Percentiles rank a stretch among this genome's conserved stretches.
phyloP scores from a whole-genome alignment of 2,797 vertebrate genomes.

The Eupleurogrammus muticus region DNA sequence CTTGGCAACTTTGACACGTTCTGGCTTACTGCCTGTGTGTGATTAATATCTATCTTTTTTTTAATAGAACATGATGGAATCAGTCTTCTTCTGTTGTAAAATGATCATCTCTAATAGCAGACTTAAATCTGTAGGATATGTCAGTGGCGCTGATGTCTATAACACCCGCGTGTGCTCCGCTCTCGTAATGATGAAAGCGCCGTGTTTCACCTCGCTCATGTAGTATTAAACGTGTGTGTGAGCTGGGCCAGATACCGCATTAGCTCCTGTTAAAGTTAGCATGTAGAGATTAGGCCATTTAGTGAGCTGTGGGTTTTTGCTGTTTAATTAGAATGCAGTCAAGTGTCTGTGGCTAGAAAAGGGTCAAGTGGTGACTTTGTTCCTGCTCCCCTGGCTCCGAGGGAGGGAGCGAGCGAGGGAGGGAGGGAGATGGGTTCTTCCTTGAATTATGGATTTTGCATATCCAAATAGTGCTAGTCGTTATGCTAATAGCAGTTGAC shows the following conservation, averaged over 20 bases:
- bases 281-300: conserved; percentile 68
- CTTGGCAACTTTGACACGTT: conserved; percentile 30
- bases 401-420: conserved; percentile 39
- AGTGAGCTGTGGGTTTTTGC: conserved; percentile 70
- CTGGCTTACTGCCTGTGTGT: conserved; percentile 9
- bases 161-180: conserved; percentile 2
- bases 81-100: conserved; percentile 37
- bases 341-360: conserved; percentile 68
- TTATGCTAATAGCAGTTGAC: conserved; percentile 79
- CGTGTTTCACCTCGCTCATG: conserved; percentile 45
- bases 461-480: conserved; percentile 75
- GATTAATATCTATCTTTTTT: conserved; percentile 39
- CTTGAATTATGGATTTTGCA: conserved; percentile 78
- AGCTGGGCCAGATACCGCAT: conserved; percentile 53
- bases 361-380: conserved; percentile 82
- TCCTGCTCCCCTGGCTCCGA: conserved; percentile 68
- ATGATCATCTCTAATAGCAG: conserved; percentile 24
- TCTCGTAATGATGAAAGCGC: conserved; percentile 36
- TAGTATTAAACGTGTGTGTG: conserved; percentile 61
- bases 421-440: conserved; percentile 57
- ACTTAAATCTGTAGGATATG: conserved; percentile 34
- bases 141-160: conserved; percentile 25
- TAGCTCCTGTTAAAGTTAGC: conserved; percentile 65
- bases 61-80: conserved; percentile 33
- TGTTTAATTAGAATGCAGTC: conserved; percentile 83